Evolutionary conservation across 2,797 vertebrate species (phyloP).

Genomic region (Enteromius trimaculatus): DNA sequence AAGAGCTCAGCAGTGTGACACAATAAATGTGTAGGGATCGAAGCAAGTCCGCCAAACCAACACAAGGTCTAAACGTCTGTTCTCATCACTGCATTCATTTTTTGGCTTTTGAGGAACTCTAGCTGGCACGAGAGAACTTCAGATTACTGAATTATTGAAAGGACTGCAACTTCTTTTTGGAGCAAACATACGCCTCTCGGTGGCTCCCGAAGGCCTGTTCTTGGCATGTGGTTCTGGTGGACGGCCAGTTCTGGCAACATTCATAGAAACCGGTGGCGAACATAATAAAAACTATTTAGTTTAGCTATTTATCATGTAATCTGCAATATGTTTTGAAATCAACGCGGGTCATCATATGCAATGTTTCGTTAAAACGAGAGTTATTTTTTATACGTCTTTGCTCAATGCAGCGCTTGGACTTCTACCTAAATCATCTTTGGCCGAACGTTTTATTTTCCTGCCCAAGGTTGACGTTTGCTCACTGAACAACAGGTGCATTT

Average conservation of each 20-base stretch:
- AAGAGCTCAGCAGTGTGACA: not conserved
- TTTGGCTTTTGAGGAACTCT: conserved; percentile 19
- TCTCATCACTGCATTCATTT: conserved; percentile 4
- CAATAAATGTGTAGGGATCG: not conserved
- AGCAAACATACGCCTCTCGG: not conserved
- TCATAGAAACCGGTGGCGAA: not conserved
- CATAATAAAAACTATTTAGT: not conserved
- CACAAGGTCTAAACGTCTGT: conserved; percentile 3
- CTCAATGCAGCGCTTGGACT: not conserved
- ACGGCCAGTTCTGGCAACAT: not conserved
- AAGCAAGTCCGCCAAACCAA: conserved; percentile 12
- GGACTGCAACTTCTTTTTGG: not conserved
- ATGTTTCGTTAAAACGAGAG: not conserved
- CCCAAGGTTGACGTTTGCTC: not conserved
- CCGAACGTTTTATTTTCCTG: not conserved
- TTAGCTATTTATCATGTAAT: not conserved
- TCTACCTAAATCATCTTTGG: not conserved
- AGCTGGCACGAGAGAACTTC: not conserved
- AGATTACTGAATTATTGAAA: conserved; percentile 31
- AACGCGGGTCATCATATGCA: not conserved
- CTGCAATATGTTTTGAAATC: not conserved
- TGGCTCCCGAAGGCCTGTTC: not conserved
- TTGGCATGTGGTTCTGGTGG: conserved; percentile 15
- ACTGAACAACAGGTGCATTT: not conserved
- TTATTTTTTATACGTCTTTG: not conserved